Conservation (phyloP, 1,140 invertebrate species). For the Pseudomyrmex sp. region DNA sequence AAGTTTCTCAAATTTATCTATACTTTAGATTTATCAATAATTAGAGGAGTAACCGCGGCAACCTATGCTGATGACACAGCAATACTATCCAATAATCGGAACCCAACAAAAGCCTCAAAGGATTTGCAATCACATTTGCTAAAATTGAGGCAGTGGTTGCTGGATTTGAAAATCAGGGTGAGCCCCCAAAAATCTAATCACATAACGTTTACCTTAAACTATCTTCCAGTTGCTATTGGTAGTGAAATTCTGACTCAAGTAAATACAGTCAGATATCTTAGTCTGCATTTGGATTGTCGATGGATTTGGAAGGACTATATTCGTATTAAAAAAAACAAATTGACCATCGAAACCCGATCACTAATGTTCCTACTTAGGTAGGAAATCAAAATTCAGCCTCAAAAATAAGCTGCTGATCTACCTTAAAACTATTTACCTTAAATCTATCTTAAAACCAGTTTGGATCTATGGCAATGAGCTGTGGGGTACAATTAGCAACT, state of each 20-base stretch:
- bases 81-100: slow-evolving; percentile 30
- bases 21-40: not conserved
- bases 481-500: not conserved
- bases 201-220: slow-evolving; percentile 67
- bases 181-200: slow-evolving; percentile 67
- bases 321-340: slow-evolving; percentile 60
- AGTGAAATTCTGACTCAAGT: slow-evolving; percentile 19
- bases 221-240: slow-evolving; percentile 28
- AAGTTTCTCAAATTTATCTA: not conserved
- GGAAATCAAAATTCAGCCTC: not conserved
- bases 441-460: not conserved
- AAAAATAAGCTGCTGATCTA: not conserved
- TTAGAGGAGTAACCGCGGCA: not conserved
- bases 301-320: not conserved
- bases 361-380: not conserved
- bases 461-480: not conserved
- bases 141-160: slow-evolving; percentile 29
- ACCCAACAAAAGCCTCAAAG: not conserved
- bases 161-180: slow-evolving; percentile 70
- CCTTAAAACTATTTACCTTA: not conserved
- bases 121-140: not conserved
- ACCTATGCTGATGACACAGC: slow-evolving; percentile 68
- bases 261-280: slow-evolving; percentile 39
- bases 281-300: slow-evolving; percentile 36
- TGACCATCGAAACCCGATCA: slow-evolving; percentile 47